These are phyloP conservation scores for Bovichtus diacanthus DNA, from an alignment of 2,797 vertebrate species.

Conservation along the genomic window DNA sequence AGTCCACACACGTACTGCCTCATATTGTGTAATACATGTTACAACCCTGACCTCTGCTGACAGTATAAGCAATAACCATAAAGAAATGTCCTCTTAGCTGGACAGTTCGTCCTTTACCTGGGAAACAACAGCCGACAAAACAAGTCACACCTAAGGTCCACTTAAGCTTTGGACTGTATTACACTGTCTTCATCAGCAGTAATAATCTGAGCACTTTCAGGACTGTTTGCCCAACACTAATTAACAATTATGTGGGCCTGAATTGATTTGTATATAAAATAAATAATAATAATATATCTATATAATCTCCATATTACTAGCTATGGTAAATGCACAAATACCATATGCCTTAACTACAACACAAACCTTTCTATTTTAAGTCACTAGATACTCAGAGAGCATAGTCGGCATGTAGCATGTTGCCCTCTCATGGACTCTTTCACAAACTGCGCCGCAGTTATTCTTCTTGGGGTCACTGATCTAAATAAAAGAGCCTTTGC, in stretches of 20 bases:
- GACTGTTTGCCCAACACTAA: no score
- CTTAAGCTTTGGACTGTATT: neutral
- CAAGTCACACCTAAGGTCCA: neutral
- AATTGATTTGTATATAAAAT: neutral
- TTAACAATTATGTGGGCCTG: neutral
- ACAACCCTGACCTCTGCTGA: slow-evolving; percentile 23
- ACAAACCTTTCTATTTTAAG: no score
- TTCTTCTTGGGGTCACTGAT: neutral
- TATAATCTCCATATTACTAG: neutral
- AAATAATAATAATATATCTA: no score
- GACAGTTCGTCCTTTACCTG: neutral
- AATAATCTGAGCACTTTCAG: neutral
- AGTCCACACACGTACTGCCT: neutral
- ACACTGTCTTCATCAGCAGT: neutral
- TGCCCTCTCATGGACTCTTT: slow-evolving; percentile 43
- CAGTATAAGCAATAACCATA: neutral
- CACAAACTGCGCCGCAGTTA: neutral
- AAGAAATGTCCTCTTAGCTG: neutral
- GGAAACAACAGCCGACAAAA: neutral
- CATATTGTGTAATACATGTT: neutral
- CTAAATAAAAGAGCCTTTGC: neutral
- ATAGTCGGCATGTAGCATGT: neutral
- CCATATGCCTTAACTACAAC: neutral
- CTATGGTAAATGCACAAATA: no score
- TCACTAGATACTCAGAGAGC: neutral